Base-by-base conservation (phyloP, 2,888 invertebrate genomes). In the Rosalia funebris region DNA sequence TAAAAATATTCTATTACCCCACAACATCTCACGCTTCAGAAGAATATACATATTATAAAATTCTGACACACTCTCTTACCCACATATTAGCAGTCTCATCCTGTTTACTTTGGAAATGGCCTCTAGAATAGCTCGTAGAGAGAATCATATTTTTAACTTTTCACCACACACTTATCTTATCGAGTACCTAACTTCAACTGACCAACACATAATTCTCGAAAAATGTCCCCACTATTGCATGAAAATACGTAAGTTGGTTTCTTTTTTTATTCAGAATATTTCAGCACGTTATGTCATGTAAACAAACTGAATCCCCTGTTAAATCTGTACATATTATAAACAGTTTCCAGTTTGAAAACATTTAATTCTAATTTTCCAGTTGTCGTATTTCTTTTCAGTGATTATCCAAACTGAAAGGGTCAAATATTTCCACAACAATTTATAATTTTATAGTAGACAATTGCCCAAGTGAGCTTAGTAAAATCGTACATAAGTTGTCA, bases 61-160 rank as follows among this genome's bases (percentile, higher is more conserved):
- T n/a, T n/a, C n/a, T n/a, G n/a, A n/a, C n/a, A n/a, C 11, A 15
- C 19, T 32, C 46, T 62, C 82, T 80, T 77, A 82, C 82, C 82
- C 82, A 82, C 67, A 80, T 70, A 31, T 71, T 72, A 45, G 78
- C 77, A 2, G 75, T 66, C 62, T 79, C 80, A 59, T 77, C 68
- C 62, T 70, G 70, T 53, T 62, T 55, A 48, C 67, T 66, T 32
- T 71, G 66, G 64, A 80, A 80, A 55, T 75, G 69, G 44, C 75
- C 72, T 36, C 71, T 75, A 25, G 77, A 75, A 64, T 68, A 68
- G 58, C 67, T 75, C 60, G 77, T 75, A 37, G 79, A 78, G 7
- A 79, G 71, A 56, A 81, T 73, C 81, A 81, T 81, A 57, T 48
- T 73, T 65, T 64, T 65, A 66, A 65, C 63, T 59, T 42, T 48